Conservation (phyloP, 2,888 invertebrate species). For the Petrolisthes cinctipes region DNA sequence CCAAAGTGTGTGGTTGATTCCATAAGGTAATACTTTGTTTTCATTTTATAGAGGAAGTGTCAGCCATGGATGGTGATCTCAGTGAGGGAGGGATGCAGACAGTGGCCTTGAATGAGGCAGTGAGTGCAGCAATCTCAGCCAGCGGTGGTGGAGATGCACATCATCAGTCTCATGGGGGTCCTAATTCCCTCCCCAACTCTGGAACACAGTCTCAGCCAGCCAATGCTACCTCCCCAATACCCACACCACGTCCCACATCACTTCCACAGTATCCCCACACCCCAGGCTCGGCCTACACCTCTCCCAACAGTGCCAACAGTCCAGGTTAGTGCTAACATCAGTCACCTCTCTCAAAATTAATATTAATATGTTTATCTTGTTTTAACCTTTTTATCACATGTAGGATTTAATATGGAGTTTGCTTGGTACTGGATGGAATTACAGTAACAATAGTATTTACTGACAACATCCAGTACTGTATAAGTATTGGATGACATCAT, state of each 20-base stretch:
- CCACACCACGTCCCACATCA: constrained; percentile 46
- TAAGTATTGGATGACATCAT: too few species aligned
- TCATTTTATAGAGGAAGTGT: constrained; percentile 10
- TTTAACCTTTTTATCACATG: too few species aligned
- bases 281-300: constrained; percentile 44
- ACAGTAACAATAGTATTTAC: too few species aligned
- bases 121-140: background rate
- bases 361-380: too few species aligned
- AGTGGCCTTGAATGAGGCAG: constrained; percentile 40
- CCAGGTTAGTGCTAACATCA: constrained; percentile 33
- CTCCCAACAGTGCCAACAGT: constrained; percentile 50
- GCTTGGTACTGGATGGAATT: too few species aligned
- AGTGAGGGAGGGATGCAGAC: constrained; percentile 55
- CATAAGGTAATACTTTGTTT: background rate
- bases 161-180: constrained; percentile 30
- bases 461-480: too few species aligned
- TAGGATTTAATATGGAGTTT: background rate
- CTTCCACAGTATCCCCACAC: constrained; percentile 54
- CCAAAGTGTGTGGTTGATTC: too few species aligned
- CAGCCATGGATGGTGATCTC: constrained; percentile 50
- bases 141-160: background rate
- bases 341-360: too few species aligned
- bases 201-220: constrained; percentile 13
- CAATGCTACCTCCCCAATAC: constrained; percentile 34
- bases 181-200: constrained; percentile 12